Evolutionary conservation across 2,113 vertebrate genomes (phyloP).

Genomic region (Sorex araneus): DNA sequence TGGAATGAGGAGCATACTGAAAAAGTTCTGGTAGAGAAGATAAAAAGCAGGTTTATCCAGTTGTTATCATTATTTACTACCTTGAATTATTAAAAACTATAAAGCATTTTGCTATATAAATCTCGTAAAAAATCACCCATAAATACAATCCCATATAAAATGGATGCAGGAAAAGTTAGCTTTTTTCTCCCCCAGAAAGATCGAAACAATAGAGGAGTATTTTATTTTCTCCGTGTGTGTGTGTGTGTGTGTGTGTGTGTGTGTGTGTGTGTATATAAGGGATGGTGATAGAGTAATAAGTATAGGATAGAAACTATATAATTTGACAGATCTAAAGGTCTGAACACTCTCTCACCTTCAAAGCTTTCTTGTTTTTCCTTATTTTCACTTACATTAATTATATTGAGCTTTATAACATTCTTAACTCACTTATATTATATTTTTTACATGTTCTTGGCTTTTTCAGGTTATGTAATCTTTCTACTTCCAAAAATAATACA

Average conservation of each 20-base stretch:
- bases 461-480: not conserved
- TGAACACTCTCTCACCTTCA: not conserved
- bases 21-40: not conserved
- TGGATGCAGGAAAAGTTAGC: not conserved
- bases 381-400: slow-evolving; percentile 19
- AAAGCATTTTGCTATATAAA: slow-evolving; percentile 53
- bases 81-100: slow-evolving; percentile 11
- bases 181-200: not conserved
- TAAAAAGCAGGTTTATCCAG: not conserved
- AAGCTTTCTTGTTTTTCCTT: not conserved
- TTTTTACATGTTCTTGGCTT: slow-evolving; percentile 38
- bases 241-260: too few species aligned
- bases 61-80: not conserved
- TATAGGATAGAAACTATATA: not conserved
- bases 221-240: too few species aligned
- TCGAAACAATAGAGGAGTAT: not conserved
- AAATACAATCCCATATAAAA: slow-evolving; percentile 41
- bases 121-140: not conserved
- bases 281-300: not conserved
- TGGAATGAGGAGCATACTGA: not conserved
- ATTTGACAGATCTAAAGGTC: not conserved
- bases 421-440: slow-evolving; percentile 38
- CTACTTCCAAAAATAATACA: not conserved
- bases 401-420: slow-evolving; percentile 36
- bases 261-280: too few species aligned